phyloP scores from a whole-genome alignment of 2,113 vertebrate genomes.

The Emydocephalus ijimae region DNA sequence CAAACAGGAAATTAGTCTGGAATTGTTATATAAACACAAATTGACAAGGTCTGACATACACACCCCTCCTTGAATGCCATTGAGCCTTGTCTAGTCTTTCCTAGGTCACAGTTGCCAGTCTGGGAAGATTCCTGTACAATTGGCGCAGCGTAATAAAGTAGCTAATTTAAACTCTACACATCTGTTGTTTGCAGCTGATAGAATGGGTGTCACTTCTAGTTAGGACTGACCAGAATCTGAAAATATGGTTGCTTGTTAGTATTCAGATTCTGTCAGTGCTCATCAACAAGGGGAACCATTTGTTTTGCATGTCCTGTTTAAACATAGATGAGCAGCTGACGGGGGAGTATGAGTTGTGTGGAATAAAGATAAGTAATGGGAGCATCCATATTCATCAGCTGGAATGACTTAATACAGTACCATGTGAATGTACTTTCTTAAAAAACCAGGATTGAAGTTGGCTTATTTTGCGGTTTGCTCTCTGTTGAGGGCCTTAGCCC shows the following conservation, averaged over 20 bases:
- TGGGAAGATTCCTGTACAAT: not conserved
- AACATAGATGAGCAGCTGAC: not conserved
- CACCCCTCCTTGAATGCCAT: not conserved
- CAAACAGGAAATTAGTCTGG: not conserved
- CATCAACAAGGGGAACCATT: not conserved
- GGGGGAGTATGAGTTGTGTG: not conserved
- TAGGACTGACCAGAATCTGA: not conserved
- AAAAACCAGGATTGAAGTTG: not conserved
- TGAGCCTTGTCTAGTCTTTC: not conserved
- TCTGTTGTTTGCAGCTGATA: not conserved
- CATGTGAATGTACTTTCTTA: not conserved
- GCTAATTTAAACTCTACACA: not conserved
- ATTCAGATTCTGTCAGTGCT: not conserved
- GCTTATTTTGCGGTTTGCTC: not conserved
- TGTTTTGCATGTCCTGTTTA: not conserved
- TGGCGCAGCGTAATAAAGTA: not conserved
- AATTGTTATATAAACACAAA: not conserved
- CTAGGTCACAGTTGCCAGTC: not conserved
- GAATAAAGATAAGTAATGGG: not conserved
- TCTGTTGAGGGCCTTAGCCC: not conserved
- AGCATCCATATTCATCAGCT: not conserved
- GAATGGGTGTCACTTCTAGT: not conserved
- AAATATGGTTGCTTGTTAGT: not conserved
- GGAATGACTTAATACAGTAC: not conserved
- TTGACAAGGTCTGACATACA: not conserved